phyloP scores from a whole-genome alignment of 2,113 vertebrate species.

The Prunella fulvescens region DNA sequence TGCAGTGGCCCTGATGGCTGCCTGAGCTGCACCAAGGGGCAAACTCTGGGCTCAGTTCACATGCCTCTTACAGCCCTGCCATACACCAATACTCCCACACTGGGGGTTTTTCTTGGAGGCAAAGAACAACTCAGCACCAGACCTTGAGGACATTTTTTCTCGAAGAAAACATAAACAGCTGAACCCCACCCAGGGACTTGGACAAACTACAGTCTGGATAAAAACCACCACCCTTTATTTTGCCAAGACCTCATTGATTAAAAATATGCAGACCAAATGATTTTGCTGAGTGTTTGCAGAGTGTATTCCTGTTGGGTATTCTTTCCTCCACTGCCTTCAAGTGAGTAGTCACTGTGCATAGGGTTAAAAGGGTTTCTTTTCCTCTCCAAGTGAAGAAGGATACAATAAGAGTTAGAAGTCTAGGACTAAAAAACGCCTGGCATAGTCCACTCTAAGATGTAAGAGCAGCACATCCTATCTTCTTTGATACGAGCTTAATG shows the following conservation, averaged over 20 bases:
- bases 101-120: accelerated
- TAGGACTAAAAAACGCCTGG: background rate
- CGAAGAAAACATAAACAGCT: background rate
- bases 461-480: background rate
- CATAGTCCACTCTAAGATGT: background rate
- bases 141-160: background rate
- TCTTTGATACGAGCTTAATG: background rate
- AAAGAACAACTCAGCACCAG: background rate
- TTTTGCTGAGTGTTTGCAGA: background rate
- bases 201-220: background rate
- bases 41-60: background rate
- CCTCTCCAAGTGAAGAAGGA: background rate
- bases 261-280: background rate
- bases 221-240: background rate
- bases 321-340: background rate
- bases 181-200: background rate
- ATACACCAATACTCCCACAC: background rate
- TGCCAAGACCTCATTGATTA: background rate
- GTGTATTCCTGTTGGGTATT: background rate
- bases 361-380: background rate
- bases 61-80: background rate
- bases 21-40: background rate
- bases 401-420: background rate
- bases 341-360: background rate
- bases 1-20: background rate